phyloP scores from a whole-genome alignment of 2,797 vertebrate species.

The Tenualosa ilisha region DNA sequence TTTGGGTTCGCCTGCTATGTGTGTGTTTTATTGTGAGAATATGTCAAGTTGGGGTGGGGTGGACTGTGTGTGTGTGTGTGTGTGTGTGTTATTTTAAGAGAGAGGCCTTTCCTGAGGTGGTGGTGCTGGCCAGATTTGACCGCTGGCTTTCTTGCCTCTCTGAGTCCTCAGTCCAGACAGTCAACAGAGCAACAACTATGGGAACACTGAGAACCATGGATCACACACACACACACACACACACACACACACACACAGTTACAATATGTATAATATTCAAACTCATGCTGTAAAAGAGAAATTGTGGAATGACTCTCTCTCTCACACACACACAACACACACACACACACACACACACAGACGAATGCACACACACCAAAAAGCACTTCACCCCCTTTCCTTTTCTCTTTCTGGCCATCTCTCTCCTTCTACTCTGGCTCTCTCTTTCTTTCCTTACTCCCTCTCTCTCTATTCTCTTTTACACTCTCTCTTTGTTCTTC shows the following conservation, averaged over 20 bases:
- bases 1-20: too few relatives aligned
- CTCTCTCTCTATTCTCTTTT: background rate
- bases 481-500: too few relatives aligned
- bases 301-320: background rate
- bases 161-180: conserved; percentile 36
- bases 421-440: too few relatives aligned
- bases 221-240: background rate
- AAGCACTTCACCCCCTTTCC: too few relatives aligned
- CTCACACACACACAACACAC: background rate
- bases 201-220: conserved; percentile 27
- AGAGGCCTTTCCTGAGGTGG: conserved; percentile 72
- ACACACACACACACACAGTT: background rate
- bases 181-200: conserved; percentile 40
- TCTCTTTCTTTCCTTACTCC: background rate
- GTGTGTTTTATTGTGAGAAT: conserved; percentile 51
- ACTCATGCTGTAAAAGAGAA: too few relatives aligned
- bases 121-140: conserved; percentile 63
- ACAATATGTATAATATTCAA: background rate
- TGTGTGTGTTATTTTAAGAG: conserved; percentile 53
- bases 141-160: conserved; percentile 37
- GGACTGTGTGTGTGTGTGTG: conserved; percentile 23
- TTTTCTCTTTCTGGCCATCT: too few relatives aligned
- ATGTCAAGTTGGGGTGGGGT: conserved; percentile 58
- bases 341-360: background rate
- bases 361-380: background rate